These are phyloP conservation scores for Camelus dromedarius DNA, from an alignment of 2,113 vertebrate species.

Conservation along the genomic window DNA sequence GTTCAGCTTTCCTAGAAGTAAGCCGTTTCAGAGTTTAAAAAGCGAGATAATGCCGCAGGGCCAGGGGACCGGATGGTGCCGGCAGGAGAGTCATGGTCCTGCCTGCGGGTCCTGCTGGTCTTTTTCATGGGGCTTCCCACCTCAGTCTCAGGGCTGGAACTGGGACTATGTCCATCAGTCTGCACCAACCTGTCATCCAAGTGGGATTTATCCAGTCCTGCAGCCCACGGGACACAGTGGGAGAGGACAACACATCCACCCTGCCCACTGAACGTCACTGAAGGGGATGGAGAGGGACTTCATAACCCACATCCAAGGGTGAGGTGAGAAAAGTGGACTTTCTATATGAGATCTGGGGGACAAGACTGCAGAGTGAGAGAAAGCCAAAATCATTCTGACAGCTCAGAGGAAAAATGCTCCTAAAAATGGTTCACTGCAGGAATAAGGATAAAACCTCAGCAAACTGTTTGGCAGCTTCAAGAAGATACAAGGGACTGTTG, in stretches of 20 bases:
- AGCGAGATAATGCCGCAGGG: too few species aligned
- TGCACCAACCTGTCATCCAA: fast-evolving
- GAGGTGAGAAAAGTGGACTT: neutral
- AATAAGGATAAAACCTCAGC: neutral
- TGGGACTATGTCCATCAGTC: neutral
- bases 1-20: too few species aligned
- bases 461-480: too few species aligned
- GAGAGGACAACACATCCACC: neutral
- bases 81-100: too few species aligned
- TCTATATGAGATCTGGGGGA: fast-evolving
- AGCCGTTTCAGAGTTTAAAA: too few species aligned
- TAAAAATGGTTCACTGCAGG: neutral
- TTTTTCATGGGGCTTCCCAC: too few species aligned
- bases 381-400: neutral
- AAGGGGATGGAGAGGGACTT: neutral
- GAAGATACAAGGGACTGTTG: too few species aligned
- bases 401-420: neutral
- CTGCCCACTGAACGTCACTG: neutral
- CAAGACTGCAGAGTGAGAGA: neutral
- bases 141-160: too few species aligned
- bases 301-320: neutral
- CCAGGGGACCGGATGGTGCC: too few species aligned
- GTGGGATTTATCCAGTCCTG: neutral
- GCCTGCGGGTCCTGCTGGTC: too few species aligned
- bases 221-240: fast-evolving